Percentiles rank a stretch among this genome's conserved stretches.
Conservation (phyloP, 2,888 invertebrate genomes). For the Parnassius apollo region DNA sequence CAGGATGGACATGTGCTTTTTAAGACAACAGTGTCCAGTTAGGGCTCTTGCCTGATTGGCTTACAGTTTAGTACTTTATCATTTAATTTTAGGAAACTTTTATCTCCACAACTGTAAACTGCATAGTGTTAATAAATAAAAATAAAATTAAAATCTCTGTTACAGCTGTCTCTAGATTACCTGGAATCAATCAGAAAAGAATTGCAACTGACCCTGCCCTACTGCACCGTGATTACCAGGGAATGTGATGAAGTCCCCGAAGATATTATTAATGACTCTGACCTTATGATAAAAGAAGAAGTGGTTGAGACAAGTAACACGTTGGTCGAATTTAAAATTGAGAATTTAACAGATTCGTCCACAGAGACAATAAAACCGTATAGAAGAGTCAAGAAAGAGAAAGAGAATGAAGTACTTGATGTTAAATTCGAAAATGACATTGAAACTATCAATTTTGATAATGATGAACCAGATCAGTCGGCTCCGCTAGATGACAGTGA, state of each 20-base stretch:
- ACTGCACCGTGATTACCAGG: slow-evolving; percentile 2
- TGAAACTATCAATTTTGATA: slow-evolving; percentile 24
- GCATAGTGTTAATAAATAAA: no score
- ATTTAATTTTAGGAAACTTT: no score
- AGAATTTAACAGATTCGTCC: no score
- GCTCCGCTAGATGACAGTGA: slow-evolving; percentile 6
- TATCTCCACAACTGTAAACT: no score
- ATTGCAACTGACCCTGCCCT: slow-evolving; percentile 5
- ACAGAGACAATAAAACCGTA: neutral
- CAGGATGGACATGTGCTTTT: no score
- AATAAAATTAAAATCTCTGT: neutral
- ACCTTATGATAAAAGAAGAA: slow-evolving; percentile 14
- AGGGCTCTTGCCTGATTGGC: no score
- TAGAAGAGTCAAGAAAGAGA: slow-evolving; percentile 5
- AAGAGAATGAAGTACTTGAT: slow-evolving; percentile 17
- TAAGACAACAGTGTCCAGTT: no score
- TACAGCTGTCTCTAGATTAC: slow-evolving; percentile 11
- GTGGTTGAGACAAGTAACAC: neutral
- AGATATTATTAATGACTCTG: no score
- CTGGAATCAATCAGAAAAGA: slow-evolving; percentile 25
- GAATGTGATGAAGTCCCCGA: neutral
- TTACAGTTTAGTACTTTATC: no score
- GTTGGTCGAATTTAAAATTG: no score
- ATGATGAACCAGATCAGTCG: slow-evolving; percentile 22
- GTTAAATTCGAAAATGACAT: slow-evolving; percentile 8